phyloP scores from a whole-genome alignment of 2,797 vertebrate genomes.

The Lacerta bilineata region DNA sequence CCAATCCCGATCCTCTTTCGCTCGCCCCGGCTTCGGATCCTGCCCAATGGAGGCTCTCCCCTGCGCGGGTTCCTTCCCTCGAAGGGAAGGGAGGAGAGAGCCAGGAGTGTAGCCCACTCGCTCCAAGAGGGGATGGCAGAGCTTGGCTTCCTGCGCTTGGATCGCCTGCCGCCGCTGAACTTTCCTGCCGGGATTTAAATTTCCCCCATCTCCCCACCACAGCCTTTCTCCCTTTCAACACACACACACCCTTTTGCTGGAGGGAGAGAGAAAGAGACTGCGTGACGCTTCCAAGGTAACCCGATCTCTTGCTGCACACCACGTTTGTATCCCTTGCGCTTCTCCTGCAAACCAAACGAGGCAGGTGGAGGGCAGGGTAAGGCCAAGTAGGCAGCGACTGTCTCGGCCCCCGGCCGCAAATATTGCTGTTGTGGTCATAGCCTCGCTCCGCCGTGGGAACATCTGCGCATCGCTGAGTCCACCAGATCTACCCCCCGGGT shows the following conservation, averaged over 20 bases:
- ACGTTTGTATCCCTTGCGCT: background rate
- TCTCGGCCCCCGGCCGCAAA: background rate
- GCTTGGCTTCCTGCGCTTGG: background rate
- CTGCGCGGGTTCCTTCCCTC: background rate
- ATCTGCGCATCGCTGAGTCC: background rate
- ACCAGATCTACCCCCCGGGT: background rate
- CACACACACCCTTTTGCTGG: background rate
- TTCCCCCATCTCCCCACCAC: background rate
- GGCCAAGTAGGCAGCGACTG: background rate
- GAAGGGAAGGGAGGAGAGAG: background rate
- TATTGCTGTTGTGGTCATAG: no score
- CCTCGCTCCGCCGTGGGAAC: background rate
- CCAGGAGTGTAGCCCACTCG: background rate
- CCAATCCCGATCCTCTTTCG: slow-evolving; percentile 16
- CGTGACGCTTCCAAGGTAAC: slow-evolving; percentile 25
- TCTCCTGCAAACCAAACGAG: background rate
- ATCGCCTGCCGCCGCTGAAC: background rate
- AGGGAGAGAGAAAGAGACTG: background rate
- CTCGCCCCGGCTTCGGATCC: background rate
- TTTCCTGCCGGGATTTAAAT: background rate
- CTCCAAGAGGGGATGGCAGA: background rate
- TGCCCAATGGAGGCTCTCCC: background rate
- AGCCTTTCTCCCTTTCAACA: background rate
- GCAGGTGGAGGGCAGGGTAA: slow-evolving; percentile 19
- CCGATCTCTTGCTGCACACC: background rate